A percentile compares a stretch with the other conserved stretches of the same genome.
Conservation (phyloP, 2,113 vertebrate species). For the Herpetotheres cachinnans region DNA sequence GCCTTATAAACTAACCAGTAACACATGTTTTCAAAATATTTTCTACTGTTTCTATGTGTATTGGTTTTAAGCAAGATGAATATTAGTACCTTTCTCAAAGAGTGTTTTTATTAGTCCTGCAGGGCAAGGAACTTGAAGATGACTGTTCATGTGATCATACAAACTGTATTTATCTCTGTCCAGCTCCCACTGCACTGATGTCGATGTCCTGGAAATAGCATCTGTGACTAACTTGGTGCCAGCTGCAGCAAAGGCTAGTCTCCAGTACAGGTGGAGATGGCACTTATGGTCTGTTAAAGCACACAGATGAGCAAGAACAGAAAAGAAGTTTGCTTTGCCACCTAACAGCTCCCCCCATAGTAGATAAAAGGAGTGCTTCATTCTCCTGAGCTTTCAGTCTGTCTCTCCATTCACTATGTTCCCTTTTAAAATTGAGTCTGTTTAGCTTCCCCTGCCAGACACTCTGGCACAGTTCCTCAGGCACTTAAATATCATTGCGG, state of each 20-base stretch:
- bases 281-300: neutral
- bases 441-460: conserved; percentile 56
- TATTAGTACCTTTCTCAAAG: neutral
- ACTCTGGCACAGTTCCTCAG: conserved; percentile 53
- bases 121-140: neutral
- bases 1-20: neutral
- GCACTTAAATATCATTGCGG: conserved; percentile 58
- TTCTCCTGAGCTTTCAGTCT: conserved; percentile 19
- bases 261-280: neutral
- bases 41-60: neutral
- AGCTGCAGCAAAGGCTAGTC: neutral
- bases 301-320: neutral
- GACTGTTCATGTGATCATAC: neutral
- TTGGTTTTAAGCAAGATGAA: neutral
- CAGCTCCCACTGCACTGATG: neutral
- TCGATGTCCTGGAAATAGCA: neutral
- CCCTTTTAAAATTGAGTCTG: conserved; percentile 33
- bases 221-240: neutral
- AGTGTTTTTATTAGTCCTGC: neutral
- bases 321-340: neutral
- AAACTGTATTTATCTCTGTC: neutral
- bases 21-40: neutral
- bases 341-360: neutral
- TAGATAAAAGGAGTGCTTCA: neutral
- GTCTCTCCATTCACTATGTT: conserved; percentile 5